phyloP scores from a whole-genome alignment of 2,888 invertebrate species.

The Xanthia togata region DNA sequence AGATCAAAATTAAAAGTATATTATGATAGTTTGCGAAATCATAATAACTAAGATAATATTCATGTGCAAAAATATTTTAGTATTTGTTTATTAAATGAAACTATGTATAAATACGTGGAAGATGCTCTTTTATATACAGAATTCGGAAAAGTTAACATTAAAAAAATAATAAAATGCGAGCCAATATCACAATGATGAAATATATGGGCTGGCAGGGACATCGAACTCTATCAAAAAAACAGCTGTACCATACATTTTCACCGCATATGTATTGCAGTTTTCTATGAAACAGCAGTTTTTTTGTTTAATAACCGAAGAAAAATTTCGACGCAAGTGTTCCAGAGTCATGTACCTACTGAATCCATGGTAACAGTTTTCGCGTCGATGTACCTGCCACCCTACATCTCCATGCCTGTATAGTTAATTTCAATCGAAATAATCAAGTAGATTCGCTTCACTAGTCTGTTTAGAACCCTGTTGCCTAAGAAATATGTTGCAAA shows the following conservation, averaged over 20 bases:
- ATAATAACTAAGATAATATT: slow-evolving; percentile 34
- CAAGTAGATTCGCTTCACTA: slow-evolving; percentile 2
- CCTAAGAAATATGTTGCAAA: slow-evolving; percentile 30
- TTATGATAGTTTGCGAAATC: slow-evolving; percentile 43
- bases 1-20: slow-evolving; percentile 56
- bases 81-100: slow-evolving; percentile 27
- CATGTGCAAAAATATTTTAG: slow-evolving; percentile 51
- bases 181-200: slow-evolving; percentile 51
- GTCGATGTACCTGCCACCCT: too few species aligned
- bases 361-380: too few species aligned
- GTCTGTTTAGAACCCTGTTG: slow-evolving; percentile 19
- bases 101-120: slow-evolving; percentile 31
- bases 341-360: too few species aligned
- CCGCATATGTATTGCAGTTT: too few species aligned
- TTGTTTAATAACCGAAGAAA: too few species aligned
- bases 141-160: slow-evolving; percentile 1
- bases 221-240: too few species aligned
- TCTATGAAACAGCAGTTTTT: too few species aligned
- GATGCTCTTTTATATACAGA: slow-evolving; percentile 55
- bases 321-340: too few species aligned
- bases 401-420: background rate
- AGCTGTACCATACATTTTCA: too few species aligned
- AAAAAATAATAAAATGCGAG: slow-evolving; percentile 40
- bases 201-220: background rate
- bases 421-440: slow-evolving; percentile 13